Conservation (phyloP, 2,797 vertebrate genomes). For the Sebastolobus altivelis region DNA sequence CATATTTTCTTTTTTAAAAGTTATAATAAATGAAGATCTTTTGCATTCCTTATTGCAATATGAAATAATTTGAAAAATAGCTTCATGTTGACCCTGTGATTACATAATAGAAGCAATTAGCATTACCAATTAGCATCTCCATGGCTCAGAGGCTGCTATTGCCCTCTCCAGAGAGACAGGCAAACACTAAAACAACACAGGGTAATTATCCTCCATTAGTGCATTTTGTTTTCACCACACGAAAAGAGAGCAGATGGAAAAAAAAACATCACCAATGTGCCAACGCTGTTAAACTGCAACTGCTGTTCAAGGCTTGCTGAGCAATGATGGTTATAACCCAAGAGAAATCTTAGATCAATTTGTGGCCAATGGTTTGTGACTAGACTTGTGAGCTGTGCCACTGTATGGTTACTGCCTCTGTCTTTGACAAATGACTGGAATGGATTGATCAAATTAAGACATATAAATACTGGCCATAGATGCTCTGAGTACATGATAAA, state of each 20-base stretch:
- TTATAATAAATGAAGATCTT: slow-evolving; percentile 7
- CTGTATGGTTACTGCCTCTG: background rate
- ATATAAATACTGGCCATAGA: background rate
- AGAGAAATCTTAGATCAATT: slow-evolving; percentile 44
- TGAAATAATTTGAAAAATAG: slow-evolving; percentile 32
- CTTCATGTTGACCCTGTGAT: slow-evolving; percentile 51
- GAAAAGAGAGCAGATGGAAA: slow-evolving; percentile 56
- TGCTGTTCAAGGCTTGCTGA: slow-evolving; percentile 51
- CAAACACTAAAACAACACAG: slow-evolving; percentile 70
- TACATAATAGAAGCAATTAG: slow-evolving; percentile 67
- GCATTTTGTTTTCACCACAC: slow-evolving; percentile 71
- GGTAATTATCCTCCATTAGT: slow-evolving; percentile 75
- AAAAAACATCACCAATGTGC: slow-evolving; percentile 19
- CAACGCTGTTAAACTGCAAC: slow-evolving; percentile 40
- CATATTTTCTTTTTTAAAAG: slow-evolving; percentile 8
- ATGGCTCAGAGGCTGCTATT: slow-evolving; percentile 59
- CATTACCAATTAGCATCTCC: slow-evolving; percentile 68
- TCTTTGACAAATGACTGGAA: slow-evolving; percentile 4
- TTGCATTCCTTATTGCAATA: background rate
- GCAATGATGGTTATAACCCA: slow-evolving; percentile 42
- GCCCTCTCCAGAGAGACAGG: slow-evolving; percentile 61
- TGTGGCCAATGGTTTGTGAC: slow-evolving; percentile 44
- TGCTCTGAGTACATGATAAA: background rate
- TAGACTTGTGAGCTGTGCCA: background rate
- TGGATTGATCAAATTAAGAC: background rate